phyloP scores from a whole-genome alignment of 1,140 invertebrate genomes.

The Papilio glaucus region DNA sequence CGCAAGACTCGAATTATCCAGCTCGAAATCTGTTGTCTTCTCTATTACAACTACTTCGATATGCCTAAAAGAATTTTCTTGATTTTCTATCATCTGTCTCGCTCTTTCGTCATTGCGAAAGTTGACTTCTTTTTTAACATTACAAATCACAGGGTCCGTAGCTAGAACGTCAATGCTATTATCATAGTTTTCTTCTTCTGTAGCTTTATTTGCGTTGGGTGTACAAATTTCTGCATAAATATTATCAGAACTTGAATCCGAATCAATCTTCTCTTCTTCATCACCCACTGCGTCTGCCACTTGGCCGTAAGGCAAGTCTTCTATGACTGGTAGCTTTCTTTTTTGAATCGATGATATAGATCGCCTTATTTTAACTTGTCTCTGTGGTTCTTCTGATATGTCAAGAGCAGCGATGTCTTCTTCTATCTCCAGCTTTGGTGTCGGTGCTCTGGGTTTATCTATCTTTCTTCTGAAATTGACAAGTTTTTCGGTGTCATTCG shows the following conservation, averaged over 20 bases:
- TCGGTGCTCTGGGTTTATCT: constrained; percentile 75
- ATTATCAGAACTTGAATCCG: constrained; percentile 83
- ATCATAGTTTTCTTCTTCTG: constrained; percentile 73
- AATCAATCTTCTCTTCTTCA: constrained; percentile 74
- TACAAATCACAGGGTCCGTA: constrained; percentile 77
- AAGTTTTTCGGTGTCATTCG: constrained; percentile 65
- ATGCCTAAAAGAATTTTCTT: constrained; percentile 80
- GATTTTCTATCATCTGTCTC: constrained; percentile 70
- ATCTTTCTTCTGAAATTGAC: constrained; percentile 78
- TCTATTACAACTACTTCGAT: constrained; percentile 83
- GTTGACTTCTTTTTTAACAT: constrained; percentile 78
- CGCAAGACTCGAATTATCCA: constrained; percentile 72
- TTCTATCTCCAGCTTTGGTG: constrained; percentile 73
- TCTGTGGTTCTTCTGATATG: constrained; percentile 70
- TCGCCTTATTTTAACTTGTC: constrained; percentile 73
- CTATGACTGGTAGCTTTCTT: constrained; percentile 80
- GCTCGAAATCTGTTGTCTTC: constrained; percentile 74
- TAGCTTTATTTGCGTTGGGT: constrained; percentile 67
- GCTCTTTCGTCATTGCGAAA: constrained; percentile 75
- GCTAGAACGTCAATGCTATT: constrained; percentile 72
- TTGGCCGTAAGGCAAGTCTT: constrained; percentile 82
- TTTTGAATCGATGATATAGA: constrained; percentile 83
- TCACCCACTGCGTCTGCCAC: constrained; percentile 78
- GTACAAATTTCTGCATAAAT: constrained; percentile 86
- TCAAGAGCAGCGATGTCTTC: constrained; percentile 65